These are phyloP conservation scores for Procavia capensis DNA, from an alignment of 2,113 vertebrate genomes.

Conservation along the genomic window DNA sequence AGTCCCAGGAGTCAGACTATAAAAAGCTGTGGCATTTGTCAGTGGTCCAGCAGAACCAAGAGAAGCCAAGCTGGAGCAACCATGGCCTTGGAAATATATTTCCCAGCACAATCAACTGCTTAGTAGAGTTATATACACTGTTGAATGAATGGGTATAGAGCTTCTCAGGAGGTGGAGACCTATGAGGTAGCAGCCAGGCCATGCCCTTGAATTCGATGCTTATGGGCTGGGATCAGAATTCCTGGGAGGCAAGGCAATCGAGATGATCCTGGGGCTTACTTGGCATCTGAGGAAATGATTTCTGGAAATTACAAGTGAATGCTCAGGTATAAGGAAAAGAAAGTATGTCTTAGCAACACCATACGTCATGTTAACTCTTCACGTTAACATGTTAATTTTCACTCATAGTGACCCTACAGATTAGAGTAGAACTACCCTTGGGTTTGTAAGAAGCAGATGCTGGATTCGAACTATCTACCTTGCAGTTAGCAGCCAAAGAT, in stretches of 20 bases:
- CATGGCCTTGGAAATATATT: background rate
- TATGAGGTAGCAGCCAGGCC: background rate
- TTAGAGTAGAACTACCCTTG: too few species aligned
- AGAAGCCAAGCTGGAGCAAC: slow-evolving; percentile 41
- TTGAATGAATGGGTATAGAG: background rate
- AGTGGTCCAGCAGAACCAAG: slow-evolving; percentile 63
- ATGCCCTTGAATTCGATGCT: background rate
- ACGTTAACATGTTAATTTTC: too few species aligned
- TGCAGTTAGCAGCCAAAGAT: too few species aligned
- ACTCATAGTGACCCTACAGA: too few species aligned
- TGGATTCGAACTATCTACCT: too few species aligned
- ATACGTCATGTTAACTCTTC: too few species aligned
- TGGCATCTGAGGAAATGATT: slow-evolving; percentile 29
- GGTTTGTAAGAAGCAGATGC: too few species aligned
- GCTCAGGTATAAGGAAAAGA: background rate
- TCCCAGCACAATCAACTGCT: background rate
- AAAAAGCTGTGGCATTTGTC: slow-evolving; percentile 77
- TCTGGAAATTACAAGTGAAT: slow-evolving; percentile 20
- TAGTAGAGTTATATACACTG: background rate
- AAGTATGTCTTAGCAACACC: background rate
- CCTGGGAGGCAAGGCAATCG: background rate
- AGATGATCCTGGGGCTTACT: background rate
- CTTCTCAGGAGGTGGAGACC: background rate
- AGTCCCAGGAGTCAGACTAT: slow-evolving; percentile 63
- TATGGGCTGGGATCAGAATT: background rate